A percentile compares a stretch with the other conserved stretches of the same genome.
phyloP scores from a whole-genome alignment of 2,113 vertebrate species.

The Scomber scombrus region DNA sequence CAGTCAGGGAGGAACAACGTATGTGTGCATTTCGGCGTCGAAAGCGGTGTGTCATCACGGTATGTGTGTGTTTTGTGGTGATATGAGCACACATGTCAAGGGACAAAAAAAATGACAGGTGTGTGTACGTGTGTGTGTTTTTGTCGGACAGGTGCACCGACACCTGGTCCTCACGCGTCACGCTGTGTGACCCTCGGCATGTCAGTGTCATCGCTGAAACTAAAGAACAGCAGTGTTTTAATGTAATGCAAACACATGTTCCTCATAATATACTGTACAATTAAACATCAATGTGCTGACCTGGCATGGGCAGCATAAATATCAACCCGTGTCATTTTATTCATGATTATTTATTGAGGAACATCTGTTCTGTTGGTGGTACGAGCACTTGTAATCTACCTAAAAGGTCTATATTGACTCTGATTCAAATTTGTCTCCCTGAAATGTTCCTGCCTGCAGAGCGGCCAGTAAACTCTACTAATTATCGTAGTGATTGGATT shows the following conservation, averaged over 20 bases:
- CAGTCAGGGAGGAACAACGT: neutral
- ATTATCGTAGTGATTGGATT: slow-evolving; percentile 43
- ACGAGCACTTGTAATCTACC: neutral
- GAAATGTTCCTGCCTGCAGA: neutral
- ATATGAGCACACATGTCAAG: slow-evolving; percentile 11
- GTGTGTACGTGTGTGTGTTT: neutral
- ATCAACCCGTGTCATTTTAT: neutral
- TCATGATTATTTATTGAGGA: neutral
- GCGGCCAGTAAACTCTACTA: slow-evolving; percentile 9
- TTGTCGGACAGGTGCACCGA: slow-evolving; percentile 47
- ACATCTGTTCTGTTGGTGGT: neutral
- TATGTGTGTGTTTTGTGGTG: slow-evolving; percentile 6
- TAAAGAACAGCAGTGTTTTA: slow-evolving; percentile 14
- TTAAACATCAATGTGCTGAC: neutral
- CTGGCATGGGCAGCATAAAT: neutral
- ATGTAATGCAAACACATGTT: slow-evolving; percentile 5
- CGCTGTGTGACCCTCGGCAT: slow-evolving; percentile 28
- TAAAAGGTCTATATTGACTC: slow-evolving; percentile 4
- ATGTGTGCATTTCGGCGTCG: neutral
- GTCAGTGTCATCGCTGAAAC: slow-evolving; percentile 1
- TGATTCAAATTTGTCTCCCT: slow-evolving; percentile 13
- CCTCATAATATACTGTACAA: neutral
- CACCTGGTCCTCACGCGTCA: slow-evolving; percentile 46
- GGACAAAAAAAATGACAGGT: slow-evolving; percentile 26
- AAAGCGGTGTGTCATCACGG: neutral